Evolutionary conservation across 1,140 invertebrate species (phyloP).

Genomic region (Drosophila navojoa): DNA sequence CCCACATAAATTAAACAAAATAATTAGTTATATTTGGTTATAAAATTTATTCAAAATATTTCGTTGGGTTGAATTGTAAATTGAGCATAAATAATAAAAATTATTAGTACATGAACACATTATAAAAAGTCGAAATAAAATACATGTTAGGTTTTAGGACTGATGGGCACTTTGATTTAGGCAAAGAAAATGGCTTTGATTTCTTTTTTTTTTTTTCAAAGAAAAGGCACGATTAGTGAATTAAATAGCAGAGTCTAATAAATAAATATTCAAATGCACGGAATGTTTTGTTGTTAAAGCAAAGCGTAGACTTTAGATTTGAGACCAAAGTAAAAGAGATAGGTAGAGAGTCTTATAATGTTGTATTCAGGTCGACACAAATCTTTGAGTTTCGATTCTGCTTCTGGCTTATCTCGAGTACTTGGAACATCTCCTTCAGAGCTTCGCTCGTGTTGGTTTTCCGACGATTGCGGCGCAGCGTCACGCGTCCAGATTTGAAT

Average conservation of each 20-base stretch:
- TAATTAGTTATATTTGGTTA: slow-evolving; percentile 30
- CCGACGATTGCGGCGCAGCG: slow-evolving; percentile 71
- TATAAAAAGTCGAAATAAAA: slow-evolving; percentile 27
- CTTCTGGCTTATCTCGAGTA: slow-evolving; percentile 81
- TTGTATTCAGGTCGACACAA: slow-evolving; percentile 72
- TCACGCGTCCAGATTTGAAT: slow-evolving; percentile 82
- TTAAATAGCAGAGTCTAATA: slow-evolving; percentile 17
- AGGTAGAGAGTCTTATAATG: slow-evolving; percentile 15
- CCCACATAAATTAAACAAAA: background rate
- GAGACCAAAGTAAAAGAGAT: slow-evolving; percentile 60
- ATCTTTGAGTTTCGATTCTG: slow-evolving; percentile 82
- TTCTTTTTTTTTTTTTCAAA: background rate
- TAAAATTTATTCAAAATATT: slow-evolving; percentile 51
- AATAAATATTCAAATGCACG: slow-evolving; percentile 63
- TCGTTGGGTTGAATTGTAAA: slow-evolving; percentile 51
- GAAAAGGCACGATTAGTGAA: slow-evolving; percentile 16
- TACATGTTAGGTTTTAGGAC: slow-evolving; percentile 11
- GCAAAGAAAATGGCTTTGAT: background rate
- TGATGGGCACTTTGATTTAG: background rate
- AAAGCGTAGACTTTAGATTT: slow-evolving; percentile 57
- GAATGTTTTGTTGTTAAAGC: slow-evolving; percentile 69
- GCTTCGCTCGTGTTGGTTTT: slow-evolving; percentile 77
- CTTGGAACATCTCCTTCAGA: slow-evolving; percentile 83
- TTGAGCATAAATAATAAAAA: slow-evolving; percentile 34
- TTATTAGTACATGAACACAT: slow-evolving; percentile 60